Base-by-base conservation (phyloP, 1,140 invertebrate species). In the Oryzaephilus surinamensis region DNA sequence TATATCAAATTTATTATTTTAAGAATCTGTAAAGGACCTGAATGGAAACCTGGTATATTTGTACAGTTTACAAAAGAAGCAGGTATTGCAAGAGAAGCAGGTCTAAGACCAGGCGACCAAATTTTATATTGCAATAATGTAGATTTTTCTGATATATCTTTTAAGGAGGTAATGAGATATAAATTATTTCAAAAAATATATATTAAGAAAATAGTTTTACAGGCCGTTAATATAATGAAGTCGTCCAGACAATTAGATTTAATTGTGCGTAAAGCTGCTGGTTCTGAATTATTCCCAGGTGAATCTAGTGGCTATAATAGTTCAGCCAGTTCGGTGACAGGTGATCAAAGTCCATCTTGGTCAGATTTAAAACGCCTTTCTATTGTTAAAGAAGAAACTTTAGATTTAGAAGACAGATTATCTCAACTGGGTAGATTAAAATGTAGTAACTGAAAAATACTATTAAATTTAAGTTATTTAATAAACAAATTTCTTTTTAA, bases 21-120 rank as follows among this genome's bases (percentile, higher is more conserved):
- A 32, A 81, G 78, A 50, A 84, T 85, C 23, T 84, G 83, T 58
- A 88, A 88, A 67, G 86, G 86, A 2, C 85, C 86, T 4, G 72
- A 79, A 35, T 82, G 84, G 72, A 79, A 79, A 52, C 84, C 84
- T 1, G 88, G 88, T 7, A 88, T 92, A 38, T 92, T 85, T 57
- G 76, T 92, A 6, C 83, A 95, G 70, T 88, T 86, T 47, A 91
- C 90, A n/a, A 81, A 86, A 60, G 83, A 87, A 48, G 81, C 79
- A 1, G 88, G 90, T 17, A 77, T 93, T 32, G 91, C 90, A 0
- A 67, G 84, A 34, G 82, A 88, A 45, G 82, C 85, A 2, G 91
- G 91, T 0, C 63, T 97, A 6, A 73, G 86, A 57, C 83, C 87
- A 1, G 91, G 91, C 1, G 92, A 97, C 63, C 87, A 95, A 58